Base-by-base conservation (phyloP, 2,797 vertebrate species). In the Liasis olivaceus region DNA sequence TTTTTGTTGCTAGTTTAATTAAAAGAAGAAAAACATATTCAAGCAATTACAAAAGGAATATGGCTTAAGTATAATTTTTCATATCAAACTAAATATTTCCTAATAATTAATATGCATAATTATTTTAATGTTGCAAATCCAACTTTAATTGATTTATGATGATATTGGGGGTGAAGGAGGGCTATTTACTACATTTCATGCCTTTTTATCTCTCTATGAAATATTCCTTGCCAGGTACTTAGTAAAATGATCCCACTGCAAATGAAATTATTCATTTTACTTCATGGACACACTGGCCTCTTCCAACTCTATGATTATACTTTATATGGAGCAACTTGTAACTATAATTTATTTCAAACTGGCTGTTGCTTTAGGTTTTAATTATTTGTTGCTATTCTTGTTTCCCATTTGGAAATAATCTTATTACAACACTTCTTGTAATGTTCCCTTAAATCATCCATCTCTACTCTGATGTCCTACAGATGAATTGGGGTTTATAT, bases 11-110 rank as follows among this genome's bases (percentile, higher is more conserved):
- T 69, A 26, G 20, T 63, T 69, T 60, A 94, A 92, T 60, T 93
- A 14, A 12, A 47, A 5, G 66, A 81, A 81, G 62, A 92, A 94
- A 92, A 93, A 36, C 22, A 91, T 88, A 22, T 89, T 90, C 66
- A 95, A 87, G 24, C n/a, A 62, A 47, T 87, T 0, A 0, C 54
- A 89, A 93, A 91, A 66, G 7, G 26, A 88, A 69, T 54, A 54
- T 5, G 59, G 72, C 58, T 22, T 87, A 93, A 77, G 9, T 9
- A 92, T 63, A 42, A 51, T 89, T 59, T 90, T 87, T 22, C 87
- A 64, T 60, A 9, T 2, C 54, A 60, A 24, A 69, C 31, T 13
- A 31, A 42, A 72, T 51, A 81, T 87, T 86, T 93, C 56, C 24
- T 77, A 31, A 59, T 87, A 72, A 89, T 62, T 72, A 62, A 28